Percentiles rank a stretch among this genome's conserved stretches.
Evolutionary conservation across 2,888 invertebrate species (phyloP).

Genomic region (Drosophila nr. medialis): DNA sequence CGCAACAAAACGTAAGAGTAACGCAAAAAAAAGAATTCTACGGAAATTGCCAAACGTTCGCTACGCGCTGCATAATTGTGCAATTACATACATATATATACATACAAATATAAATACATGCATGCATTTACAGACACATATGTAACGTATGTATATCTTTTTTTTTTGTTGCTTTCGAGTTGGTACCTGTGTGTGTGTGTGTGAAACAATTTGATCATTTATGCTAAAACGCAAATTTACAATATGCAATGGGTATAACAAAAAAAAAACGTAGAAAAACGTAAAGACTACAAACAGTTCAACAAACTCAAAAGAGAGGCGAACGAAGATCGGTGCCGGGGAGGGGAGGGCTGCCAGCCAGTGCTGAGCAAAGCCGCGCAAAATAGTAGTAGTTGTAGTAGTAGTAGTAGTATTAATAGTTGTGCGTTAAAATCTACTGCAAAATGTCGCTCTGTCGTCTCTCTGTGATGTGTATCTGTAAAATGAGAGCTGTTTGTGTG

Average conservation of each 20-base stretch:
- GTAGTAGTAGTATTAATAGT: conserved; percentile 28
- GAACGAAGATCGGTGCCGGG: conserved; percentile 41
- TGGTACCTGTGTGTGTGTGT: conserved; percentile 29
- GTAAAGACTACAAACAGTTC: conserved; percentile 52
- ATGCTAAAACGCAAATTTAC: conserved; percentile 62
- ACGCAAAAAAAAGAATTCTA: conserved; percentile 38
- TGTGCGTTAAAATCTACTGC: conserved; percentile 56
- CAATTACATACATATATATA: conserved; percentile 59
- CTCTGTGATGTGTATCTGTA: conserved; percentile 72
- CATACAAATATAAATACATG: conserved; percentile 19
- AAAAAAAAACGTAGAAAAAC: conserved; percentile 29
- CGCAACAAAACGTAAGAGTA: conserved; percentile 56
- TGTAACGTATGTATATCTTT: conserved; percentile 26
- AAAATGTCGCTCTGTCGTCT: conserved; percentile 33
- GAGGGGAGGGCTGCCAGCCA: conserved; percentile 16
- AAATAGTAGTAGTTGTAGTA: conserved; percentile 37
- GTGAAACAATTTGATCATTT: conserved; percentile 47
- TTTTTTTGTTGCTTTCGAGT: conserved; percentile 54
- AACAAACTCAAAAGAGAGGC: conserved; percentile 62
- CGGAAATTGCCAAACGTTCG: conserved; percentile 61
- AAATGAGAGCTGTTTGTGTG: conserved; percentile 34
- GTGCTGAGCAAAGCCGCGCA: conserved; percentile 15
- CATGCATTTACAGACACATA: conserved; percentile 17
- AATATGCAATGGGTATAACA: conserved; percentile 59
- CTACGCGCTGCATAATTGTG: conserved; percentile 76